phyloP scores from a whole-genome alignment of 2,797 vertebrate genomes.

The Erethizon dorsatum region DNA sequence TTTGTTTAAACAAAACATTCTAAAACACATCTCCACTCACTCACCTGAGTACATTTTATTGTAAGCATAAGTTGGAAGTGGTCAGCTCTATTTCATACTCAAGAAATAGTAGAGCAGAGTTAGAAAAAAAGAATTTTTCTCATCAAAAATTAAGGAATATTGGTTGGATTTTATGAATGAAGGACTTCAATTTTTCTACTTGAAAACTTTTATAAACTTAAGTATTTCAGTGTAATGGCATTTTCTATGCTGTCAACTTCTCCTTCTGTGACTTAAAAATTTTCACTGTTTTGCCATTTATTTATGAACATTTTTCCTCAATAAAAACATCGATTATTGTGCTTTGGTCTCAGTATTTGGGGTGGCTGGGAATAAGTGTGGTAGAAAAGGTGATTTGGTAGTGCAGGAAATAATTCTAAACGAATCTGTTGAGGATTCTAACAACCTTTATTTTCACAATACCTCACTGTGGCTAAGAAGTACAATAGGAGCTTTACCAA shows the following conservation, averaged over 20 bases:
- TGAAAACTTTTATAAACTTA: constrained; percentile 67
- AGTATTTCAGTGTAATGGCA: constrained; percentile 50
- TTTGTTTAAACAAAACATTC: constrained; percentile 38
- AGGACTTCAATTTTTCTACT: constrained; percentile 56
- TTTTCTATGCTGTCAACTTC: constrained; percentile 61
- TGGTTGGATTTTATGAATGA: constrained; percentile 57
- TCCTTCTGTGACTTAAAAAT: constrained; percentile 69
- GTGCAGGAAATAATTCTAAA: constrained; percentile 60
- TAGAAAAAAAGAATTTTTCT: constrained; percentile 41
- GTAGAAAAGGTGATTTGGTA: not conserved
- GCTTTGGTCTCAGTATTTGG: constrained; percentile 51
- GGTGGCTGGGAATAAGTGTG: not conserved
- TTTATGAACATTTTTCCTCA: constrained; percentile 68
- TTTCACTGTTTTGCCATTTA: constrained; percentile 60
- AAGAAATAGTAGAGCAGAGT: constrained; percentile 31
- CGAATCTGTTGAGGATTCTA: constrained; percentile 8
- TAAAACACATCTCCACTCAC: not conserved
- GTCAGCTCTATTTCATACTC: constrained; percentile 53
- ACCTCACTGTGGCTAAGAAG: not conserved
- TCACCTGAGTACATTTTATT: not conserved
- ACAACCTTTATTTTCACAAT: constrained; percentile 60
- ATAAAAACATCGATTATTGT: constrained; percentile 80
- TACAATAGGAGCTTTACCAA: constrained; percentile 19
- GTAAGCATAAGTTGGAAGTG: constrained; percentile 36
- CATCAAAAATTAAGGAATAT: constrained; percentile 42